phyloP scores from a whole-genome alignment of 2,888 invertebrate genomes.

The Nebria brevicollis region DNA sequence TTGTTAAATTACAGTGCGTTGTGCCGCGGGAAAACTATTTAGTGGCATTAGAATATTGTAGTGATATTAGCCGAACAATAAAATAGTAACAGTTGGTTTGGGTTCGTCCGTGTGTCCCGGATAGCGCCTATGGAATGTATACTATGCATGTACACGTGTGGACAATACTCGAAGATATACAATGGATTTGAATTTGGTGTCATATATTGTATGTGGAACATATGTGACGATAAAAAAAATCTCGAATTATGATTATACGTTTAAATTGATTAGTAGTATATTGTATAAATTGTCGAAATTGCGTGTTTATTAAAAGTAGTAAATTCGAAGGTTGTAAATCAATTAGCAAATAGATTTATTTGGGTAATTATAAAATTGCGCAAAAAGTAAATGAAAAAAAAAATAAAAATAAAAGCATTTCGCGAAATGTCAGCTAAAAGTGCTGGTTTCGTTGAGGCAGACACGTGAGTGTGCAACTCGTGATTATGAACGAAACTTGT shows the following conservation, averaged over 20 bases:
- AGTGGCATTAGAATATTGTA: too few species aligned
- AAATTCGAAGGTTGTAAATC: conserved; percentile 30
- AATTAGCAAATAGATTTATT: conserved; percentile 18
- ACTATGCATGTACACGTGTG: neutral
- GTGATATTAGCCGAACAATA: neutral
- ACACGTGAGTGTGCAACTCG: conserved; percentile 16
- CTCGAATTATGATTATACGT: too few species aligned
- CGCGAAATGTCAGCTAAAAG: conserved; percentile 24
- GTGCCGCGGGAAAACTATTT: too few species aligned
- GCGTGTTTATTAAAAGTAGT: too few species aligned
- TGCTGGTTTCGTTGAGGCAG: neutral
- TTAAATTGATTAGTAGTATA: too few species aligned
- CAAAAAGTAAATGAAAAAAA: conserved; percentile 18
- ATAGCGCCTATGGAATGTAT: conserved; percentile 26
- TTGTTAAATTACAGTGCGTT: too few species aligned
- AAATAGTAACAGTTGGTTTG: neutral
- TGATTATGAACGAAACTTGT: conserved; percentile 28
- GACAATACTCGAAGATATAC: conserved; percentile 11
- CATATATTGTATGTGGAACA: neutral
- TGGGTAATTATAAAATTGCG: conserved; percentile 11
- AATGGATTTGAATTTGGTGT: neutral
- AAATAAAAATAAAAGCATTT: conserved; percentile 38
- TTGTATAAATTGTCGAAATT: too few species aligned
- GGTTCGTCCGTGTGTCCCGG: conserved; percentile 25
- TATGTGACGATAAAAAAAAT: neutral